Percentiles rank a stretch among this genome's conserved stretches.
phyloP scores from a whole-genome alignment of 2,888 invertebrate species.

The Microplitis manilae region DNA sequence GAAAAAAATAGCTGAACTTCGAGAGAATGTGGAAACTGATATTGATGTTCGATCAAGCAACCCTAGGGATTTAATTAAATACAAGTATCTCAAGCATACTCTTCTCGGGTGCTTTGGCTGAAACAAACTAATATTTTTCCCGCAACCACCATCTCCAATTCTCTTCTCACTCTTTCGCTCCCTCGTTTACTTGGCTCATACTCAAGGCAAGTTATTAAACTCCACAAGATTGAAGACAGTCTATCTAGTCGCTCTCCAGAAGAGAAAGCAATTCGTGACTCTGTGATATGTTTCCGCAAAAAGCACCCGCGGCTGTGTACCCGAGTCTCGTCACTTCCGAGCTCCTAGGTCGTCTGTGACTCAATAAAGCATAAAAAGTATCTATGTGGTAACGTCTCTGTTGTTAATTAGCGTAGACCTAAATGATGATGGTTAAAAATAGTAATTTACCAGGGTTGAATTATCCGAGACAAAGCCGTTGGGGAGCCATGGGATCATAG shows the following conservation, averaged over 20 bases:
- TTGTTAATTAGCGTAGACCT: no score
- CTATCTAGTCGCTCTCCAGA: neutral
- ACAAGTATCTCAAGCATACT: constrained; percentile 59
- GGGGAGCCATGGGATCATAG: neutral
- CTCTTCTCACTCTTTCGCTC: neutral
- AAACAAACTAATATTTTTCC: constrained; percentile 61
- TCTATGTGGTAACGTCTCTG: no score
- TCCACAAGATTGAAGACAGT: neutral
- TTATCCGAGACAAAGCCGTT: neutral
- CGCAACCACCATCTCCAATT: constrained; percentile 33
- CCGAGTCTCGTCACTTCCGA: no score
- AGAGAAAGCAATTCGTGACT: neutral
- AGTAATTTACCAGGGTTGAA: neutral
- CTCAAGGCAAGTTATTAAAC: constrained; percentile 20
- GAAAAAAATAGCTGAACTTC: neutral
- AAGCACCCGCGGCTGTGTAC: neutral
- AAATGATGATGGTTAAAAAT: neutral
- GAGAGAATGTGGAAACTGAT: constrained; percentile 46
- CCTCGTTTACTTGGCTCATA: neutral
- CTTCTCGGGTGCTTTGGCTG: constrained; percentile 42
- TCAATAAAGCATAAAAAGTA: no score
- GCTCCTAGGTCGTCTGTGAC: no score
- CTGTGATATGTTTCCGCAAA: constrained; percentile 2
- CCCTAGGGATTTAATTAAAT: constrained; percentile 71
- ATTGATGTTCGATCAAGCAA: constrained; percentile 70